Evolutionary conservation across 1,140 invertebrate species (phyloP), one percentile per base, ranked within the genome.

Genomic region (Saccostrea echinata): DNA sequence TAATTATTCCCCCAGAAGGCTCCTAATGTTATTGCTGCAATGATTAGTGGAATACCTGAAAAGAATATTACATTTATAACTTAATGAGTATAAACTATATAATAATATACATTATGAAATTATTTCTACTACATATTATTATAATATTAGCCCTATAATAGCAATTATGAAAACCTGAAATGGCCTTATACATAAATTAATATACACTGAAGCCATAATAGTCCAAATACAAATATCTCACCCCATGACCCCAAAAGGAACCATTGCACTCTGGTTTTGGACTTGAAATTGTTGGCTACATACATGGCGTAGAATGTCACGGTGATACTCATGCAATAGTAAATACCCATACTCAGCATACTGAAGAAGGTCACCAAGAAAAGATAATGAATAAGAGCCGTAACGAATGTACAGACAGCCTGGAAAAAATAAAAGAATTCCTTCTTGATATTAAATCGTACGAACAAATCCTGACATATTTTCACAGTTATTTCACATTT

Each of bases 371-470:
- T 80, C 18, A 52, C 85, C 27, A 86, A 43, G 24, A 86, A 86
- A 53, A 86, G 30, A 52, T 86, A 86, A 21, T 86, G 85, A 13
- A 86, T 33, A 18, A 86, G 16, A 43, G 27, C 85, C 30, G 85
- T 76, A 27, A 80, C 27, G 6, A 53, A 24, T 12, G 51, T 86
- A 53, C 85, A 86, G 0, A 80, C 21, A 53, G 8, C 27, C 85
- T 86, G 55, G 6, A 43, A 61, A n/a, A n/a, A n/a, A n/a, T n/a
- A n/a, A n/a, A n/a, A n/a, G n/a, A n/a, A n/a, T n/a, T n/a, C n/a
- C n/a, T n/a, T n/a, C n/a, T n/a, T n/a, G n/a, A n/a, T n/a, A n/a
- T n/a, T n/a, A n/a, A n/a, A n/a, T n/a, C n/a, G n/a, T n/a, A n/a
- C n/a, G n/a, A n/a, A n/a, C n/a, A n/a, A n/a, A n/a, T n/a, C n/a